phyloP scores from a whole-genome alignment of 2,797 vertebrate species.

The Garrulus glandarius region DNA sequence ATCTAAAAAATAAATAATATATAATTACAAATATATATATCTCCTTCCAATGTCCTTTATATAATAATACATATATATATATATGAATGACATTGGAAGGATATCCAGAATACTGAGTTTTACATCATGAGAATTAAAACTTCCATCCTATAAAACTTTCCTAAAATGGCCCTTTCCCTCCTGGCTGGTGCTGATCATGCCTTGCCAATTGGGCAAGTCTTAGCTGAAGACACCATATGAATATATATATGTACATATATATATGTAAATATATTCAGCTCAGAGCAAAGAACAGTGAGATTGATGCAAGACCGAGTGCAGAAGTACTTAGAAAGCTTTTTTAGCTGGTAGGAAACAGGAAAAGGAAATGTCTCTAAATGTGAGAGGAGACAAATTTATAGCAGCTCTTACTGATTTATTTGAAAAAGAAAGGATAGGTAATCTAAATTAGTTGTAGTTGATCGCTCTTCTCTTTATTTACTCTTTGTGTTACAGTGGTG shows the following conservation, averaged over 20 bases:
- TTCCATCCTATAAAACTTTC: not conserved
- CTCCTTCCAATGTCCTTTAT: not conserved
- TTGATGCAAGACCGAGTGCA: not conserved
- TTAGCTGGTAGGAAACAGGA: not conserved
- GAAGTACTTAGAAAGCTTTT: not conserved
- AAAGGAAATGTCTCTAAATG: not conserved
- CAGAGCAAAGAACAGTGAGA: not conserved
- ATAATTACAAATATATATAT: not conserved
- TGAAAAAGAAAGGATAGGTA: not conserved
- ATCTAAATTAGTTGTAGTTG: not conserved
- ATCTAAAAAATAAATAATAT: not conserved
- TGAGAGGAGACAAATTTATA: not conserved
- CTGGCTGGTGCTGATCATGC: not conserved
- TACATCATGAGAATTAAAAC: not conserved
- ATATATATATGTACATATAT: not conserved
- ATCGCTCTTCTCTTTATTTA: not conserved
- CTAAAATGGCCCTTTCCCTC: not conserved
- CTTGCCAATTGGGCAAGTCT: fast-evolving
- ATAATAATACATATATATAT: not conserved
- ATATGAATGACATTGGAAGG: not conserved
- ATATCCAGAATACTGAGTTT: not conserved
- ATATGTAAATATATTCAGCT: not conserved
- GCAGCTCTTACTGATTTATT: not conserved
- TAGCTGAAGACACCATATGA: not conserved
- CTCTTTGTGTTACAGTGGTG: not conserved